Percentiles rank a stretch among this genome's conserved stretches.
Evolutionary conservation across 1,140 invertebrate genomes (phyloP).

Genomic region (Papilio helenus): DNA sequence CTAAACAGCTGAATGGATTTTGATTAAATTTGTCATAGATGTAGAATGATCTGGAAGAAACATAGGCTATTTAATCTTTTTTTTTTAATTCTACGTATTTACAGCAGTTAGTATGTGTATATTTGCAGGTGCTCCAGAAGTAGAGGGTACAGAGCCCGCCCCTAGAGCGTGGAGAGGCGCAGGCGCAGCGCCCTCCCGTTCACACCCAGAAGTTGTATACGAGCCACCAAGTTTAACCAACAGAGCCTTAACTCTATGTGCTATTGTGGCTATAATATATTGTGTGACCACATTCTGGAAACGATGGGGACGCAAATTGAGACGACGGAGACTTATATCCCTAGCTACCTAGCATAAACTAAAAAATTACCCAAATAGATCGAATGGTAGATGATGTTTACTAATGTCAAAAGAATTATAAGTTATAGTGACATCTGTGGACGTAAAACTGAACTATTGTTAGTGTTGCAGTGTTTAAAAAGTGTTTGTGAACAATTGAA

Average conservation of each 20-base stretch:
- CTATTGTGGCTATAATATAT: constrained; percentile 60
- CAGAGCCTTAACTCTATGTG: constrained; percentile 54
- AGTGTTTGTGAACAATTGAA: neutral
- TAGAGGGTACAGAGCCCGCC: constrained; percentile 69
- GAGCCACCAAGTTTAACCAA: constrained; percentile 43
- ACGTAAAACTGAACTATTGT: neutral
- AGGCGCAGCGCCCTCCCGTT: constrained; percentile 60
- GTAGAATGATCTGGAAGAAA: too few relatives aligned
- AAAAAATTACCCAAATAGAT: constrained; percentile 18
- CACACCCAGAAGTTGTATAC: constrained; percentile 44
- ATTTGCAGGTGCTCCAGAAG: constrained; percentile 61
- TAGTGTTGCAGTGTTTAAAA: neutral
- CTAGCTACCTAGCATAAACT: constrained; percentile 64
- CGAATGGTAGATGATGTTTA: constrained; percentile 30
- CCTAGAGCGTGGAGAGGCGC: constrained; percentile 69
- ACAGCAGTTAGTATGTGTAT: neutral
- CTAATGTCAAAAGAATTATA: neutral
- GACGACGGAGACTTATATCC: constrained; percentile 63
- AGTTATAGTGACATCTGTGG: neutral
- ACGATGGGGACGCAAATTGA: constrained; percentile 65
- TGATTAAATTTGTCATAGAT: too few relatives aligned
- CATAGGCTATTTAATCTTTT: too few relatives aligned
- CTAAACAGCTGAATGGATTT: too few relatives aligned
- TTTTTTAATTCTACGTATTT: too few relatives aligned
- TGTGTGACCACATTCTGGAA: constrained; percentile 61